Evolutionary conservation across 2,113 vertebrate species (phyloP), one percentile per base, ranked within the genome.

Genomic region (Poeciliopsis occidentalis): DNA sequence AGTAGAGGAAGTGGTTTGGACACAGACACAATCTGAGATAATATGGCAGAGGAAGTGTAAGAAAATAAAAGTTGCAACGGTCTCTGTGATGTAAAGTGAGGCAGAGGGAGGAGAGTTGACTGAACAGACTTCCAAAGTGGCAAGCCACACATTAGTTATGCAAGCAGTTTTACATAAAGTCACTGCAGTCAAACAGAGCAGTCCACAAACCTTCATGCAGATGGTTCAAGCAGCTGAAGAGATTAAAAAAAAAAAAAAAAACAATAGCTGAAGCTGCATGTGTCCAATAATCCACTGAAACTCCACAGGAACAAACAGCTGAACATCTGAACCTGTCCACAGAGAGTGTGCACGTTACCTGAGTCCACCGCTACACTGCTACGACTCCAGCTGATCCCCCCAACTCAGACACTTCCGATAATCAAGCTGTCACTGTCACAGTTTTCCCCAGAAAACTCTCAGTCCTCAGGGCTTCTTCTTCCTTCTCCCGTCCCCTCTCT

Each of bases 381-480:
- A 62, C 27, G 60, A 76, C 83, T 75, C 80, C 67, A 77, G 66
- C 77, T 44, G 74, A 74, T 84, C 68, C 61, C 72, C 79, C 64
- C 80, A 62, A 68, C 80, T 82, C 74, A 82, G 30, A 84, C 69
- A 93, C 95, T 95, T 95, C 94, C 79, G 76, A 89, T 86, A 87
- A 79, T 79, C 85, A 76, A 87, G 78, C 79, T 94, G 89, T 61
- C 94, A 93, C 91, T 89, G 69, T 92, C 83, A 92, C 88, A 92
- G 81, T 85, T 90, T 94, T 93, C 94, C 94, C 95, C 94, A 94
- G 94, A 96, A 96, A 94, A 92, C 94, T 78, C 90, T 93, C 94
- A 94, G 94, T 94, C 94, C 92, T 84, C 71, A 67, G 73, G 83
- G 79, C 83, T 89, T 91, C 88, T 90, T 85, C 82, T 91, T 92